Conservation (phyloP, 1,140 invertebrate genomes). For the Xylocopa sonorina region DNA sequence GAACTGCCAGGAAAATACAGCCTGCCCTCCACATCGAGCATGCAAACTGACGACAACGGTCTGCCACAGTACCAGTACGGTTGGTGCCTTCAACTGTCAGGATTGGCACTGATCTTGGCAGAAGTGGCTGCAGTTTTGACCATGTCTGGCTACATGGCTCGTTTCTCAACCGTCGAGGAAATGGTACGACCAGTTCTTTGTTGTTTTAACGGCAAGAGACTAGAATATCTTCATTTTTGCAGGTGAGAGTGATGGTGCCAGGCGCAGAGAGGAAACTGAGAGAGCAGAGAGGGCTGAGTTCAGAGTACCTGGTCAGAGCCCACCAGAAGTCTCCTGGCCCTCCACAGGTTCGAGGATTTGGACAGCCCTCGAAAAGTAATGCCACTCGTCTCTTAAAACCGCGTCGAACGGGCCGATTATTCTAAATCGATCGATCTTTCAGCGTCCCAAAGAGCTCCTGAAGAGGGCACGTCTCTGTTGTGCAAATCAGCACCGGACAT, state of each 20-base stretch:
- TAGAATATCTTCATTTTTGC: conserved; percentile 12
- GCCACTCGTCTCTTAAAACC: too few species aligned
- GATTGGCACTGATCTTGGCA: conserved; percentile 85
- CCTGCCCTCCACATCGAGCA: conserved; percentile 74
- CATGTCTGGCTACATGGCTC: conserved; percentile 85
- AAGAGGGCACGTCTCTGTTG: conserved; percentile 79
- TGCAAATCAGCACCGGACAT: conserved; percentile 81
- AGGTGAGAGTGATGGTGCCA: conserved; percentile 85
- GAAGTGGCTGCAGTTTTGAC: conserved; percentile 86
- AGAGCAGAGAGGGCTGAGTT: conserved; percentile 81
- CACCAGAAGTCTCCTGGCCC: conserved; percentile 80
- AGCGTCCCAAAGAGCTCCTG: conserved; percentile 74
- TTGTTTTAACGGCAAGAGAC: too few species aligned
- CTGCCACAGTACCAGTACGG: conserved; percentile 86
- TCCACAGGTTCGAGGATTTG: conserved; percentile 73
- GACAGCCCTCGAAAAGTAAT: conserved; percentile 75
- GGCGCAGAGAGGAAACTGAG: conserved; percentile 84
- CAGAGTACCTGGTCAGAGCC: conserved; percentile 79
- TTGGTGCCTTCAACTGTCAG: conserved; percentile 87
- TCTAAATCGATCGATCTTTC: conserved; percentile 32
- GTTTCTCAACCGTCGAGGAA: conserved; percentile 85
- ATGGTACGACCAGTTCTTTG: conserved; percentile 80
- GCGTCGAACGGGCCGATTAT: background rate
- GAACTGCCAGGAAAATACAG: conserved; percentile 80
- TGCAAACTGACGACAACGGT: conserved; percentile 75